Percentiles rank a stretch among this genome's conserved stretches.
phyloP scores from a whole-genome alignment of 2,888 invertebrate species.

The Atrina japonica region DNA sequence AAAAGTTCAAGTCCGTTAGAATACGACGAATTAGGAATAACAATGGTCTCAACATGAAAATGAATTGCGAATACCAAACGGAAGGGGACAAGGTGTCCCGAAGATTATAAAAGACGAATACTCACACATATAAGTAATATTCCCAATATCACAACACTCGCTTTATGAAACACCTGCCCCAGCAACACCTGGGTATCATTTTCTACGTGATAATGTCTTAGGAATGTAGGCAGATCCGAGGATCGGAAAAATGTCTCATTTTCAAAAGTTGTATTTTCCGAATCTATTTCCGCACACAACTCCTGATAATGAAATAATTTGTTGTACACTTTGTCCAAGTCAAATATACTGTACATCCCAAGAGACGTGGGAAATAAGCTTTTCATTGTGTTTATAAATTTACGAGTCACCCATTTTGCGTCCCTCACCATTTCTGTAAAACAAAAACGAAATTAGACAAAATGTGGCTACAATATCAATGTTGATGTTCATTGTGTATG shows the following conservation, averaged over 20 bases:
- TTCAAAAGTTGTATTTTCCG: no score
- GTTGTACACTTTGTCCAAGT: slow-evolving; percentile 17
- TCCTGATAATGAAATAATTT: background rate
- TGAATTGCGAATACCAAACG: no score
- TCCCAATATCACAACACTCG: slow-evolving; percentile 50
- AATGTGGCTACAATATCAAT: no score
- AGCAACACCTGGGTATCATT: slow-evolving; percentile 41
- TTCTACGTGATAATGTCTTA: slow-evolving; percentile 23
- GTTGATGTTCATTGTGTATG: no score
- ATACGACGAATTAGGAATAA: no score
- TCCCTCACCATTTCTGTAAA: slow-evolving; percentile 41
- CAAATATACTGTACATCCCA: slow-evolving; percentile 6
- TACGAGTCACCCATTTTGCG: slow-evolving; percentile 20
- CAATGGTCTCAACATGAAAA: no score
- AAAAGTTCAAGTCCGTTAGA: no score
- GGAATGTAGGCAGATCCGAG: slow-evolving; percentile 25
- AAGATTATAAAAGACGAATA: no score
- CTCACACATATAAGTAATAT: slow-evolving; percentile 50
- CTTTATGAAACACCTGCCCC: slow-evolving; percentile 51
- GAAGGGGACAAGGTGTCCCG: no score
- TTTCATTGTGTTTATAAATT: slow-evolving; percentile 24
- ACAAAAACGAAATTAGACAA: background rate
- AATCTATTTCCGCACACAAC: no score
- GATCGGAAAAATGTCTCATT: no score
- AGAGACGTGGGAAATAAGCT: slow-evolving; percentile 22